Conservation (phyloP, 2,888 invertebrate species). For the Drosophila koepferae region DNA sequence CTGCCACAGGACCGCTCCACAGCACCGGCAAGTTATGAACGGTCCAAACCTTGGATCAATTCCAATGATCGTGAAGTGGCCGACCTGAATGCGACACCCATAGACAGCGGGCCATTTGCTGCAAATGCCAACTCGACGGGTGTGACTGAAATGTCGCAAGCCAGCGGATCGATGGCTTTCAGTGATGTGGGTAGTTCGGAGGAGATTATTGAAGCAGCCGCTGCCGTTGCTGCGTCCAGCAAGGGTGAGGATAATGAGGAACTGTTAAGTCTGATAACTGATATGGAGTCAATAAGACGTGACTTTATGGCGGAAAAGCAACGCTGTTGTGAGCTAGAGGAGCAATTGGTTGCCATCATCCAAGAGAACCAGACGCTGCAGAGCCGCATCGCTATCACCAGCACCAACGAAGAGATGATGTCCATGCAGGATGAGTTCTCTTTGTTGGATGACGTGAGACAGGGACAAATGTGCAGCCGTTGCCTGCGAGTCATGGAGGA, state of each 20-base stretch:
- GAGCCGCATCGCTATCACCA: conserved; percentile 82
- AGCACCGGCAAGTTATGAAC: conserved; percentile 15
- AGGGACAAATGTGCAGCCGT: conserved; percentile 93
- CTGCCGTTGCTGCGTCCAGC: conserved; percentile 42
- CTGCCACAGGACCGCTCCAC: conserved; percentile 75
- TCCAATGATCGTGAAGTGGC: conserved; percentile 15
- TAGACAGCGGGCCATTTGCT: conserved; percentile 41
- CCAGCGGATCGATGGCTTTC: conserved; percentile 53
- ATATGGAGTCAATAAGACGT: conserved; percentile 89
- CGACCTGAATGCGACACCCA: conserved; percentile 40
- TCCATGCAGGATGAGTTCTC: conserved; percentile 91
- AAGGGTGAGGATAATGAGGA: conserved; percentile 83
- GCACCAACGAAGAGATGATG: conserved; percentile 91
- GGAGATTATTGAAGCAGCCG: conserved; percentile 45
- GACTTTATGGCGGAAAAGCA: conserved; percentile 90
- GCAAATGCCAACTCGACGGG: conserved; percentile 81
- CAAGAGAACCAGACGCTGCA: conserved; percentile 85
- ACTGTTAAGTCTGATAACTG: conserved; percentile 88
- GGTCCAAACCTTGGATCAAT: conserved; percentile 29
- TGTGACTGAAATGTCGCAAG: conserved; percentile 64
- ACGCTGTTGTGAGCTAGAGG: conserved; percentile 90
- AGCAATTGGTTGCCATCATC: conserved; percentile 89
- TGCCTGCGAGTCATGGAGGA: conserved; percentile 89
- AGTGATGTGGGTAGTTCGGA: conserved; percentile 49
- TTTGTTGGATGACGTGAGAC: conserved; percentile 94